These are phyloP conservation scores for Branchipolynoe longqiensis DNA, from an alignment of 2,888 invertebrate genomes.

Conservation along the genomic window DNA sequence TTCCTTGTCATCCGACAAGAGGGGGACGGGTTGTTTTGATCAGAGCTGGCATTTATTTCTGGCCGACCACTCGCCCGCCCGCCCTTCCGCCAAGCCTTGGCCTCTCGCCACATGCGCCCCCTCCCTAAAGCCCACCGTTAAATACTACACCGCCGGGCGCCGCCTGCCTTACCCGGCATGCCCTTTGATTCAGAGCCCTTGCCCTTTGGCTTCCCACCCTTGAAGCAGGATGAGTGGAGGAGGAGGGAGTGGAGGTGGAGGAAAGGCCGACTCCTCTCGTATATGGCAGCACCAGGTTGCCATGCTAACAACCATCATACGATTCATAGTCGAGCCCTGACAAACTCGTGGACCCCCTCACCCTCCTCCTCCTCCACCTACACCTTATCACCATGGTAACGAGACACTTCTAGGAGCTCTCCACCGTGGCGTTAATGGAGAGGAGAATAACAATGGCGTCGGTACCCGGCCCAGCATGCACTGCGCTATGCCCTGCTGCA, in stretches of 20 bases:
- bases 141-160: neutral
- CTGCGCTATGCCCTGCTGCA: too few relatives aligned
- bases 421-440: conserved; percentile 43
- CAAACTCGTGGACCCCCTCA: conserved; percentile 25
- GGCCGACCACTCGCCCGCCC: too few relatives aligned
- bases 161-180: too few relatives aligned
- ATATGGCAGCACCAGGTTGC: conserved; percentile 18
- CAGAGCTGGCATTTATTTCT: too few relatives aligned
- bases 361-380: neutral
- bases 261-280: too few relatives aligned
- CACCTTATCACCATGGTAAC: conserved; percentile 14
- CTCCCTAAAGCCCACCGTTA: neutral
- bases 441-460: neutral
- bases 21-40: too few relatives aligned
- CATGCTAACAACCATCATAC: conserved; percentile 7
- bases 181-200: conserved; percentile 9
- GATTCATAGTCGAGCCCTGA: conserved; percentile 27
- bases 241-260: neutral
- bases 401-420: conserved; percentile 39
- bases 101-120: too few relatives aligned
- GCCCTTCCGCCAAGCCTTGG: too few relatives aligned
- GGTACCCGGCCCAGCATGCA: too few relatives aligned
- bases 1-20: too few relatives aligned
- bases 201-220: conserved; percentile 12
- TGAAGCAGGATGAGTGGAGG: conserved; percentile 33